phyloP scores from a whole-genome alignment of 2,113 vertebrate species.

The Kryptolebias marmoratus region DNA sequence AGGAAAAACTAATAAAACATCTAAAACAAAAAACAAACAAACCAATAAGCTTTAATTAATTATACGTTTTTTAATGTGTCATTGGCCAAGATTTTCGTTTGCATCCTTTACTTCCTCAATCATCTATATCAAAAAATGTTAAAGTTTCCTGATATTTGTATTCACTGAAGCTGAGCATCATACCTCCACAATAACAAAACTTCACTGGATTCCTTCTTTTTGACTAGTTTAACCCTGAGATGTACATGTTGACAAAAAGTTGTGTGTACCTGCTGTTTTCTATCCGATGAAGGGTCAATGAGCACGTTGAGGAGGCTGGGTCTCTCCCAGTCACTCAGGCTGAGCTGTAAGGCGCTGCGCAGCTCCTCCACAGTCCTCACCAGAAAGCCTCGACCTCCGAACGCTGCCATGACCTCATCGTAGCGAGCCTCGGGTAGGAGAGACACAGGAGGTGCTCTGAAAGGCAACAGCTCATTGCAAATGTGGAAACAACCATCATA shows the following conservation, averaged over 20 bases:
- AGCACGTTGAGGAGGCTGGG: slow-evolving; percentile 93
- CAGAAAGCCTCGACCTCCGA: slow-evolving; percentile 92
- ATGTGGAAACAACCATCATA: neutral
- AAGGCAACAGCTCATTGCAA: slow-evolving; percentile 4
- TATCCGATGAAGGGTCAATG: slow-evolving; percentile 88
- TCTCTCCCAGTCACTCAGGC: slow-evolving; percentile 81
- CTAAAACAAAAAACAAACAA: too few relatives aligned
- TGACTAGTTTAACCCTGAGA: neutral
- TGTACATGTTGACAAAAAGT: neutral
- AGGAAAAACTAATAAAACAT: too few relatives aligned
- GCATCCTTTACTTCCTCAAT: too few relatives aligned
- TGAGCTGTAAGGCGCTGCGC: slow-evolving; percentile 80
- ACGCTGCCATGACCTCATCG: slow-evolving; percentile 90
- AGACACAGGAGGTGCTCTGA: slow-evolving; percentile 87
- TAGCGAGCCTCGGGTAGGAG: slow-evolving; percentile 92
- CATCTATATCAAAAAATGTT: too few relatives aligned
- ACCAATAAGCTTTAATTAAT: too few relatives aligned
- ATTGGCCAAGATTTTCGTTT: too few relatives aligned
- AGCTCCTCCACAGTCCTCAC: slow-evolving; percentile 89
- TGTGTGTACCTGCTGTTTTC: slow-evolving; percentile 89
- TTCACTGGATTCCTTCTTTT: neutral
- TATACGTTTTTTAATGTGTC: too few relatives aligned
- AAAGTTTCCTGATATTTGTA: too few relatives aligned
- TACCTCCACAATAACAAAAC: too few relatives aligned
- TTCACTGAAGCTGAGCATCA: too few relatives aligned